Evolutionary conservation across 1,140 invertebrate species (phyloP), one percentile per base, ranked within the genome.

Genomic region (Zaprionus capensis): DNA sequence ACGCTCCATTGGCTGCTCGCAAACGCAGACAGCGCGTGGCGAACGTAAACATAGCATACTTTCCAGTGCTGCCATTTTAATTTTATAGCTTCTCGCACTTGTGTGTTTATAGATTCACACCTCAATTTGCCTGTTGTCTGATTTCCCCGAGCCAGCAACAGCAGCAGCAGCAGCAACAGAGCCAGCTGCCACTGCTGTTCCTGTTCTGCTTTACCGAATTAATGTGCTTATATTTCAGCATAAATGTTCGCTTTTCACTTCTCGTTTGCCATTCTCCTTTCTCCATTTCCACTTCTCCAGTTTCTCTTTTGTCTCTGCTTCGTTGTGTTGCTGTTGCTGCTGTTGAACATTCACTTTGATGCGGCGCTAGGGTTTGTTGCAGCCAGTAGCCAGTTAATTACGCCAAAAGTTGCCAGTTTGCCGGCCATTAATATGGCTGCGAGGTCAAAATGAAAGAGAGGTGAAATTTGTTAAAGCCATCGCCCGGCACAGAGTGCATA

Each of bases 51-150:
- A 55, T 73, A 62, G 79, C 72, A 71, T 63, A 76, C 80, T 77
- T 67, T 62, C 64, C 62, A 38, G 51, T 51, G 78, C 65, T 55
- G 67, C 67, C 85, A 76, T 90, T 90, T 78, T 65, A 75, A 71
- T 78, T 81, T 90, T 85, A 90, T 90, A 75, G 81, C 85, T 85
- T 90, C 72, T 75, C 72, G 70, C 85, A 90, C 86, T 90, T 90
- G 85, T 90, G 85, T 90, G 85, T 90, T 90, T 90, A 90, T 90
- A 82, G 86, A 90, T 90, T 90, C 85, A 86, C 85, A 90, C 85
- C 85, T 90, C 88, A 91, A 90, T 90, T 90, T 85, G 85, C 76
- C 79, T 82, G 76, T 91, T 90, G 86, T 91, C 85, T 90, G 85
- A 88, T 90, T 84, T 88, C 58, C 55, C 26, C 15, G 24, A 41